Percentiles rank a stretch among this genome's conserved stretches.
Conservation (phyloP, 2,888 invertebrate genomes). For the Philereme transversata region DNA sequence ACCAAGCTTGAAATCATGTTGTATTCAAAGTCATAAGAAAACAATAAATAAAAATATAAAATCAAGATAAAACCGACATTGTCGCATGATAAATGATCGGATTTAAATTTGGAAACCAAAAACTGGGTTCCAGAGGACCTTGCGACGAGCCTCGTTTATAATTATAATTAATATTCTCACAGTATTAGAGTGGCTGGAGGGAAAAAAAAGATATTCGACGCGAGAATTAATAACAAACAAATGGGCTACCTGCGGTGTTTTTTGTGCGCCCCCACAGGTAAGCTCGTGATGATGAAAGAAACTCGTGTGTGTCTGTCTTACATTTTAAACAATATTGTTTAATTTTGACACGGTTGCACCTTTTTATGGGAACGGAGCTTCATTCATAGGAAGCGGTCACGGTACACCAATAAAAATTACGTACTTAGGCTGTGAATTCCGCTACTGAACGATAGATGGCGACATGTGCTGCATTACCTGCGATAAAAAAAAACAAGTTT, state of each 20-base stretch:
- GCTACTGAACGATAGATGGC: constrained; percentile 75
- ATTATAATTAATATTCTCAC: constrained; percentile 84
- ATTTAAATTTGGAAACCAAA: constrained; percentile 78
- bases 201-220: constrained; percentile 76
- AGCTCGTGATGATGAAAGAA: constrained; percentile 75
- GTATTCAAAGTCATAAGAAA: constrained; percentile 38
- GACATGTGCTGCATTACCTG: constrained; percentile 51
- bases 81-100: constrained; percentile 83
- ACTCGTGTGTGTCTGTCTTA: constrained; percentile 79
- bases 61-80: constrained; percentile 77
- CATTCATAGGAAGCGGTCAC: constrained; percentile 71
- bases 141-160: constrained; percentile 80
- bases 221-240: constrained; percentile 85
- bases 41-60: constrained; percentile 54
- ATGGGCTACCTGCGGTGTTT: constrained; percentile 83
- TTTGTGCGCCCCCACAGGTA: constrained; percentile 81
- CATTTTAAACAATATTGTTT: constrained; percentile 77
- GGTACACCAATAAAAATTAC: constrained; percentile 57
- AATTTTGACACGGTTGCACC: constrained; percentile 79
- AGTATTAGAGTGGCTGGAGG: constrained; percentile 79
- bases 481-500: constrained; percentile 40
- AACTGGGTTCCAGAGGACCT: constrained; percentile 68
- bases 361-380: constrained; percentile 67
- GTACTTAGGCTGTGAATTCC: constrained; percentile 42
- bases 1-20: constrained; percentile 47